Conservation (phyloP, 2,888 invertebrate species). For the Plagodis dolabraria region DNA sequence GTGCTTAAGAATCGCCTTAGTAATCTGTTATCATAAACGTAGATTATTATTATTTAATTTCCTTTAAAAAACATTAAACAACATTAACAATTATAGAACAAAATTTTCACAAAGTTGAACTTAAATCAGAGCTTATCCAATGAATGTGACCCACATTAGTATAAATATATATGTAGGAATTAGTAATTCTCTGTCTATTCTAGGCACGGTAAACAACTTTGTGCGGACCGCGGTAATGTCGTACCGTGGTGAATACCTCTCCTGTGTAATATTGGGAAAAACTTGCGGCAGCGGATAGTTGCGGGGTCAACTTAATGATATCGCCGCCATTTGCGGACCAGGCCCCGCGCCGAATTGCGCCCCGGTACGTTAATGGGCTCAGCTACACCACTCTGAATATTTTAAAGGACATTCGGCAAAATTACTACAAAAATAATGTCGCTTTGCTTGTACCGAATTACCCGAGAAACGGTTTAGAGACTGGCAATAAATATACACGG, state of each 20-base stretch:
- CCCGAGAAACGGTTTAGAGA: conserved; percentile 80
- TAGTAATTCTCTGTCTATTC: conserved; percentile 15
- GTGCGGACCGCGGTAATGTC: conserved; percentile 47
- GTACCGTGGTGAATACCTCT: conserved; percentile 65
- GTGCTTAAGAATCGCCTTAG: too few relatives aligned
- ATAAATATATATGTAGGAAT: neutral
- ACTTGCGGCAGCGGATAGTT: conserved; percentile 78
- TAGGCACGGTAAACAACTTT: conserved; percentile 55
- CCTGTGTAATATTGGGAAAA: conserved; percentile 80
- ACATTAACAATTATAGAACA: too few relatives aligned
- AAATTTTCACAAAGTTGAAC: too few relatives aligned
- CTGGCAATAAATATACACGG: conserved; percentile 79
- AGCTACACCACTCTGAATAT: conserved; percentile 82
- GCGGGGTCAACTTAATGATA: conserved; percentile 83
- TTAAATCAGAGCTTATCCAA: conserved; percentile 24
- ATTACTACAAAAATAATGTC: conserved; percentile 85
- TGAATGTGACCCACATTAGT: conserved; percentile 7
- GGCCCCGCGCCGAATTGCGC: conserved; percentile 78
- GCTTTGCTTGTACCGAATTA: conserved; percentile 82
- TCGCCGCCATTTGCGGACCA: conserved; percentile 82
- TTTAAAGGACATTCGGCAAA: conserved; percentile 84
- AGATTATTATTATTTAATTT: too few relatives aligned
- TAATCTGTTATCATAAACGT: too few relatives aligned
- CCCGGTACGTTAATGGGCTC: conserved; percentile 81
- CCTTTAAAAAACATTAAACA: too few relatives aligned